phyloP scores from a whole-genome alignment of 2,888 invertebrate species.

The Sclerodermus sp. region DNA sequence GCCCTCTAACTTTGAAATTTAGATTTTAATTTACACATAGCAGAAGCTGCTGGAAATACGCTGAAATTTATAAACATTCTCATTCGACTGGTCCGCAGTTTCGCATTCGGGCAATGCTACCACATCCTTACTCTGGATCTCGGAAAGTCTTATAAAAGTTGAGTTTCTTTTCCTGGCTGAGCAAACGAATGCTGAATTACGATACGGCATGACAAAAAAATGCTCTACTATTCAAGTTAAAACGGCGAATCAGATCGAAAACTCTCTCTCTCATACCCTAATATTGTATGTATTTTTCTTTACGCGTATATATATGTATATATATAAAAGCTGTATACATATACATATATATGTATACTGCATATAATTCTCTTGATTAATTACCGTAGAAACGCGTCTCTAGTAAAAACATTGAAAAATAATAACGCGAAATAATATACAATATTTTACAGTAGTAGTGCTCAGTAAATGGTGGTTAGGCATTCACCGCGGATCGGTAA shows the following conservation, averaged over 20 bases:
- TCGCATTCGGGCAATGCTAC: conserved; percentile 4
- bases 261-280: too few relatives aligned
- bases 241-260: too few relatives aligned
- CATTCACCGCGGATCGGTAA: conserved; percentile 30
- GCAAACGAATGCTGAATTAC: too few relatives aligned
- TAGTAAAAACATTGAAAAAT: conserved; percentile 44
- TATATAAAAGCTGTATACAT: too few relatives aligned
- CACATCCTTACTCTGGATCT: too few relatives aligned
- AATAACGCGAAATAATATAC: conserved; percentile 49
- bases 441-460: conserved; percentile 51
- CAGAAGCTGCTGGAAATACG: conserved; percentile 41
- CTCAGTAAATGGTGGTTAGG: conserved; percentile 27
- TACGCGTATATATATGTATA: too few relatives aligned
- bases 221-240: too few relatives aligned
- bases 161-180: too few relatives aligned
- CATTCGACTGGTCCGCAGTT: conserved; percentile 22
- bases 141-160: too few relatives aligned
- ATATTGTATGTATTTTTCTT: too few relatives aligned
- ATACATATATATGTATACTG: not conserved
- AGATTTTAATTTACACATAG: conserved; percentile 36
- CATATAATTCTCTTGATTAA: conserved; percentile 1
- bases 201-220: too few relatives aligned
- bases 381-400: conserved; percentile 43
- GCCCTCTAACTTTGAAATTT: conserved; percentile 27
- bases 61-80: conserved; percentile 35